Percentiles rank a stretch among this genome's conserved stretches.
Conservation (phyloP, 2,113 vertebrate genomes). For the Ptilorrhoa leucosticta region DNA sequence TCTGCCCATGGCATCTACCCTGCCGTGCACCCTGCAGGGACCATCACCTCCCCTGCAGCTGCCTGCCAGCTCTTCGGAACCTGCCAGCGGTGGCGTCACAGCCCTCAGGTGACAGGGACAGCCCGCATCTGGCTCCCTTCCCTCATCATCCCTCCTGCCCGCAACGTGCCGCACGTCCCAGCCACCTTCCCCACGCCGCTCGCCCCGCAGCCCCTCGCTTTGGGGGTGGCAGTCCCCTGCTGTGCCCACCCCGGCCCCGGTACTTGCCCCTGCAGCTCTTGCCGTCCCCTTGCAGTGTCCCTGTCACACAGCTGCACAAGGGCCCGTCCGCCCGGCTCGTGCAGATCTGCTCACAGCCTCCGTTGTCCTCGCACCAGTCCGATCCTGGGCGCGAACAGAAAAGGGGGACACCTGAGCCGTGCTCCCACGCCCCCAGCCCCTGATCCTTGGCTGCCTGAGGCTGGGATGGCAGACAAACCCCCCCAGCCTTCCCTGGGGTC, state of each 20-base stretch:
- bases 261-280: slow-evolving; percentile 86
- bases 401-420: background rate
- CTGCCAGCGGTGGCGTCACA: too few species aligned
- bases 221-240: fast-evolving
- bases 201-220: fast-evolving
- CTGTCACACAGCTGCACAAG: slow-evolving; percentile 92
- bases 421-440: too few species aligned
- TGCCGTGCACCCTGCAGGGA: fast-evolving
- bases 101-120: background rate
- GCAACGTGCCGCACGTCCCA: fast-evolving
- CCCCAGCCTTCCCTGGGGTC: fast-evolving
- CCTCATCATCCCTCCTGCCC: background rate
- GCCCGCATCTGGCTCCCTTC: fast-evolving
- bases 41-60: too few species aligned
- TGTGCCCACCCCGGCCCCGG: fast-evolving
- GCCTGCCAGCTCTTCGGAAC: background rate
- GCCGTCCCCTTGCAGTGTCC: slow-evolving; percentile 86
- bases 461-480: fast-evolving
- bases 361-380: slow-evolving; percentile 92
- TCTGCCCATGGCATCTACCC: fast-evolving
- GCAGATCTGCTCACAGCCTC: slow-evolving; percentile 96
- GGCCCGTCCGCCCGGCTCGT: slow-evolving; percentile 81
- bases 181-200: fast-evolving
- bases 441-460: fast-evolving
- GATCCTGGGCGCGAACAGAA: slow-evolving; percentile 66